phyloP scores from a whole-genome alignment of 2,888 invertebrate genomes.

The Eurytoma adleriae region DNA sequence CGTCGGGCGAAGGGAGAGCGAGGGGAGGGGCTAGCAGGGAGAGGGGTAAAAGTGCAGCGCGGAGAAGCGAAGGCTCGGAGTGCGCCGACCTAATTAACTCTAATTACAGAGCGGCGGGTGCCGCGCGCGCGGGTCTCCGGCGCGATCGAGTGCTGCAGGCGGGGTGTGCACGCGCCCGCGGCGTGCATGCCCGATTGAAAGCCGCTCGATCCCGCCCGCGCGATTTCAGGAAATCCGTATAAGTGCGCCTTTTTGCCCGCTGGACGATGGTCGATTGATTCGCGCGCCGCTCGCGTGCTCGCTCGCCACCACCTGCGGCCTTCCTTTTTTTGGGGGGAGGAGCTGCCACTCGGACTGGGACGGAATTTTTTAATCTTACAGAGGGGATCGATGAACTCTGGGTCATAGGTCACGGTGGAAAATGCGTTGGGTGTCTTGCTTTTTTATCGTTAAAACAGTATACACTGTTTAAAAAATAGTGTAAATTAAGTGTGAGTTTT shows the following conservation, averaged over 20 bases:
- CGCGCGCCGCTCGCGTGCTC: no score
- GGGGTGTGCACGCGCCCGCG: neutral
- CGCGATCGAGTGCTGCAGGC: no score
- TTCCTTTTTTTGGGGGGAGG: neutral
- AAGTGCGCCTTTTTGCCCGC: neutral
- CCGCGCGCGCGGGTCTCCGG: neutral
- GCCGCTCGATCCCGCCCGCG: slow-evolving; percentile 11
- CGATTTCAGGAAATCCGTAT: slow-evolving; percentile 5
- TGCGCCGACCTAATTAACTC: slow-evolving; percentile 52
- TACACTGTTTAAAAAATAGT: no score
- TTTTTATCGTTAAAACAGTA: no score
- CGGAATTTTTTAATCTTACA: no score
- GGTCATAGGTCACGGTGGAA: no score
- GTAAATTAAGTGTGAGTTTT: no score
- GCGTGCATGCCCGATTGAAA: slow-evolving; percentile 19
- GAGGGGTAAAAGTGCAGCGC: neutral
- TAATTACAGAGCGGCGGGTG: slow-evolving; percentile 37
- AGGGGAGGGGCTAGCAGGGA: neutral
- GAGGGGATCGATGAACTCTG: no score
- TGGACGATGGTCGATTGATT: neutral
- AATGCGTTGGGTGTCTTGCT: no score
- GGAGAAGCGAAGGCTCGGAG: slow-evolving; percentile 15
- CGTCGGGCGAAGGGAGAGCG: neutral
- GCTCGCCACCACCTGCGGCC: no score
- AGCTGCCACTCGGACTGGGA: neutral